These are phyloP conservation scores for Argentina silus DNA, from an alignment of 2,797 vertebrate species.

Conservation along the genomic window DNA sequence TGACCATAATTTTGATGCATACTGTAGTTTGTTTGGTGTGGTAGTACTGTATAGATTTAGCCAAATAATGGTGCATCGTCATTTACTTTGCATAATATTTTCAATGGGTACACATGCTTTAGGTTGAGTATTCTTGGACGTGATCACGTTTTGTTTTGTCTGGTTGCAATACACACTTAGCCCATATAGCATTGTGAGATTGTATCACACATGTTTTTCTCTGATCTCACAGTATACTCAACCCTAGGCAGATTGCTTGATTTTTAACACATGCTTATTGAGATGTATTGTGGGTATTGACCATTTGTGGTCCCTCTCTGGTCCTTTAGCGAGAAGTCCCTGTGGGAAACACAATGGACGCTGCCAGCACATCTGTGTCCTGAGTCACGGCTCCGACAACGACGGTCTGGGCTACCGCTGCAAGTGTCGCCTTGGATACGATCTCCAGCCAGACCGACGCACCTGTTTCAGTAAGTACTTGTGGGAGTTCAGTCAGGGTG, in stretches of 20 bases:
- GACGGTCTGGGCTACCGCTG: slow-evolving; percentile 77
- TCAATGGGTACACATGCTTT: no score
- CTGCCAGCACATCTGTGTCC: slow-evolving; percentile 78
- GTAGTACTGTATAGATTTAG: no score
- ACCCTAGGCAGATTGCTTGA: not conserved
- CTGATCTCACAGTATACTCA: not conserved
- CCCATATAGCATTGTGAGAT: not conserved
- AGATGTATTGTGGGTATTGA: not conserved
- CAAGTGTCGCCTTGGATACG: slow-evolving; percentile 77
- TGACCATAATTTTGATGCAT: no score
- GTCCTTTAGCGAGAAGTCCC: slow-evolving; percentile 70
- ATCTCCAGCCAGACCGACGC: slow-evolving; percentile 65
- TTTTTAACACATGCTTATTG: not conserved
- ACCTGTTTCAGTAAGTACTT: slow-evolving; percentile 72
- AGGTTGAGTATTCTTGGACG: not conserved
- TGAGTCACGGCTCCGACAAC: slow-evolving; percentile 75
- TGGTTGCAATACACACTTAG: not conserved
- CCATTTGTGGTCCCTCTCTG: not conserved
- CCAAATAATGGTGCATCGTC: no score
- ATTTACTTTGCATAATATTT: no score
- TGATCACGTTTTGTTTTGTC: not conserved
- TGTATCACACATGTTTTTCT: not conserved
- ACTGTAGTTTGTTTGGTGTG: slow-evolving; percentile 7
- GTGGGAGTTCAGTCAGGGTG: not conserved
- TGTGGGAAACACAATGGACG: slow-evolving; percentile 78